Evolutionary conservation across 2,797 vertebrate species (phyloP).

Genomic region (Pseudochromis fuscus): DNA sequence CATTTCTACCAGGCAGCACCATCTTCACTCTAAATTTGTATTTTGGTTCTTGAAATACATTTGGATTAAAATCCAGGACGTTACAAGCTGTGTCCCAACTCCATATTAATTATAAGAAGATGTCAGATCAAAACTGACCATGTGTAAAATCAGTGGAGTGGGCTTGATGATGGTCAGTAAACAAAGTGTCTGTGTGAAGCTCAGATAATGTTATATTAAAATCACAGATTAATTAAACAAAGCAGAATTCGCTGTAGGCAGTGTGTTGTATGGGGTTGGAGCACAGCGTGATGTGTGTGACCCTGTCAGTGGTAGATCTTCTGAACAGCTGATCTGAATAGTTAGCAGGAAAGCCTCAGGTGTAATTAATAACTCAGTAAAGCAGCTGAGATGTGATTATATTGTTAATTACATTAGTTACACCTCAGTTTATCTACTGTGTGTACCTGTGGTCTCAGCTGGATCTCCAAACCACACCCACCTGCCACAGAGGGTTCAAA

Average conservation of each 20-base stretch:
- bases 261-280: conserved; percentile 8
- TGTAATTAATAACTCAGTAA: conserved; percentile 3
- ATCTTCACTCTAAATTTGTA: too few relatives aligned
- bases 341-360: conserved; percentile 2
- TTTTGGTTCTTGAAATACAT: too few relatives aligned
- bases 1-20: conserved; percentile 5
- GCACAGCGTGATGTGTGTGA: background rate
- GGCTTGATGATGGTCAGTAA: background rate
- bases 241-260: background rate
- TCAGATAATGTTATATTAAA: background rate
- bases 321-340: background rate
- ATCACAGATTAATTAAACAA: background rate
- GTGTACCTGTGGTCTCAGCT: background rate
- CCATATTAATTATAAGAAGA: background rate
- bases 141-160: background rate
- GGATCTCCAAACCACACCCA: conserved; percentile 6
- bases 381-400: too few relatives aligned
- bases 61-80: background rate
- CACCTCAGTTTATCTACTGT: background rate
- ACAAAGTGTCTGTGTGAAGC: background rate
- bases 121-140: background rate
- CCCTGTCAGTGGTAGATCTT: too few relatives aligned
- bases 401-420: background rate
- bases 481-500: conserved; percentile 10
- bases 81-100: conserved; percentile 9